Evolutionary conservation across 2,888 invertebrate species (phyloP).

Genomic region (Peribatodes rhomboidaria): DNA sequence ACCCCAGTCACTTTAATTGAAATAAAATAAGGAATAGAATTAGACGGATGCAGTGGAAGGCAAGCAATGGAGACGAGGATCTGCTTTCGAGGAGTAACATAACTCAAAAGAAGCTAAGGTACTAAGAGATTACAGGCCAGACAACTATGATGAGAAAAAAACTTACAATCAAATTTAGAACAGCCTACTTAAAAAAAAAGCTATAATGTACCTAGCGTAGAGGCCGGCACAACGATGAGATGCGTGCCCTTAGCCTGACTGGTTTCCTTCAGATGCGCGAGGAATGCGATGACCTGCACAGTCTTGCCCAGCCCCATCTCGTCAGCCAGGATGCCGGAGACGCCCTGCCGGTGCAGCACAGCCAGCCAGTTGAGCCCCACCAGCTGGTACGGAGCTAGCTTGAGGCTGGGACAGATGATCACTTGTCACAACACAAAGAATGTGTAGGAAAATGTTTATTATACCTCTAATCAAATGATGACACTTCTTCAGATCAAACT

Average conservation of each 20-base stretch:
- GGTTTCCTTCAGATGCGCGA: constrained; percentile 95
- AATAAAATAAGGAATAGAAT: too few relatives aligned
- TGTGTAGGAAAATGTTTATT: too few relatives aligned
- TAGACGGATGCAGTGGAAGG: too few relatives aligned
- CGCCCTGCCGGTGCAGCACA: constrained; percentile 94
- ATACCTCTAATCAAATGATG: too few relatives aligned
- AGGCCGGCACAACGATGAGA: constrained; percentile 98
- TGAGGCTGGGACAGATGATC: constrained; percentile 83
- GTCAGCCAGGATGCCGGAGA: constrained; percentile 98
- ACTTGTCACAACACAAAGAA: neutral
- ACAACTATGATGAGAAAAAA: too few relatives aligned
- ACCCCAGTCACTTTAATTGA: too few relatives aligned
- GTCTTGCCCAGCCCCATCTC: constrained; percentile 99
- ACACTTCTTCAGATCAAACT: too few relatives aligned
- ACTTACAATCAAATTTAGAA: too few relatives aligned
- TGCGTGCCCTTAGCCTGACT: constrained; percentile 92
- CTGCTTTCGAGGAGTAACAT: too few relatives aligned
- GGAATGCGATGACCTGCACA: constrained; percentile 96
- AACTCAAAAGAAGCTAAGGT: too few relatives aligned
- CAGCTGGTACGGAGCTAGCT: constrained; percentile 94
- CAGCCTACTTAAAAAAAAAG: neutral
- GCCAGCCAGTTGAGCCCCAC: constrained; percentile 97
- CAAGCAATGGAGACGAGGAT: too few relatives aligned
- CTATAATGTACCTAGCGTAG: constrained; percentile 91
- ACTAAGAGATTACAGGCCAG: too few relatives aligned